phyloP scores from a whole-genome alignment of 2,888 invertebrate genomes.

The Neoscelio sp. region DNA sequence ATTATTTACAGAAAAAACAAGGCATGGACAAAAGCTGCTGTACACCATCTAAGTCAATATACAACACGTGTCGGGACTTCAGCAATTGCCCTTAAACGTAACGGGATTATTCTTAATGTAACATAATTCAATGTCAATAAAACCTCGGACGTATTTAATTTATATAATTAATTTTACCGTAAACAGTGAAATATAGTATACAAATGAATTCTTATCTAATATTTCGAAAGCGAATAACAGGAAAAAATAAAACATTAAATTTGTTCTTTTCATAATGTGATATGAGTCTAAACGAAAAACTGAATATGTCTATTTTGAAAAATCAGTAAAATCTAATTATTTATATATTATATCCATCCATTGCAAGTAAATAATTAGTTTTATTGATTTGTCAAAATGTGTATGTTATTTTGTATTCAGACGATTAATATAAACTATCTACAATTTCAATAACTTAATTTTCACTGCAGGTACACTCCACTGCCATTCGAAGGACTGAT shows the following conservation, averaged over 20 bases:
- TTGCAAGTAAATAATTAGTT: too few species aligned
- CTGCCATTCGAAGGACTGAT: conserved; percentile 85
- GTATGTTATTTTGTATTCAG: conserved; percentile 30
- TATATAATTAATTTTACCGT: not conserved
- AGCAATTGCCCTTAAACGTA: conserved; percentile 84
- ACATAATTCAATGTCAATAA: conserved; percentile 66
- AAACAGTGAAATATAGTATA: not conserved
- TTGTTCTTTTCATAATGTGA: too few species aligned
- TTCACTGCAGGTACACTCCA: conserved; percentile 82
- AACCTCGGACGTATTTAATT: conserved; percentile 60
- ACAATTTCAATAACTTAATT: conserved; percentile 66
- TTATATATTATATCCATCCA: too few species aligned
- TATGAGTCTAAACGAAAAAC: too few species aligned
- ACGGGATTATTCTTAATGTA: conserved; percentile 82
- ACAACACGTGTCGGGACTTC: conserved; percentile 89
- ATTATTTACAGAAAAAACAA: conserved; percentile 83
- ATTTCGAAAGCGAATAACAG: too few species aligned
- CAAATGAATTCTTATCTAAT: conserved; percentile 1
- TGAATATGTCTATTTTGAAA: too few species aligned
- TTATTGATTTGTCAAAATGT: too few species aligned
- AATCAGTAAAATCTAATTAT: too few species aligned
- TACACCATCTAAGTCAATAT: conserved; percentile 85
- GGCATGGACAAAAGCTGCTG: conserved; percentile 84
- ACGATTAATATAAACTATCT: not conserved
- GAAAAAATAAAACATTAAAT: too few species aligned